Conservation (phyloP, 1,140 invertebrate genomes). For the Drosophila arawakana region DNA sequence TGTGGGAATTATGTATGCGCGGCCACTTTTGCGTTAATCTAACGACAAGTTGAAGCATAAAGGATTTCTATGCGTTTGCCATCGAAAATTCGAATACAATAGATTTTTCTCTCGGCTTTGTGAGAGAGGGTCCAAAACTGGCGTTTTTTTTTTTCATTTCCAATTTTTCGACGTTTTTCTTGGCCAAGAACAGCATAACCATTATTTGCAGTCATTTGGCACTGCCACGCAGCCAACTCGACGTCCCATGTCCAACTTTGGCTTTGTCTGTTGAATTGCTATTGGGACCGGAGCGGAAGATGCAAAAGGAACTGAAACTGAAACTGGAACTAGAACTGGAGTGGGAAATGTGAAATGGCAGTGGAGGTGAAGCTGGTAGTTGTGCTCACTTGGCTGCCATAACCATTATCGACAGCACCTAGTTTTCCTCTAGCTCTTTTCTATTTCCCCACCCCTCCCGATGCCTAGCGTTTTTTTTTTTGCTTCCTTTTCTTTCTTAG, state of each 20-base stretch:
- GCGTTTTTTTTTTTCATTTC: slow-evolving; percentile 21
- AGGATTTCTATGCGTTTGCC: slow-evolving; percentile 75
- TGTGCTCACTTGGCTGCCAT: slow-evolving; percentile 57
- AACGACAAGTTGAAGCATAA: slow-evolving; percentile 78
- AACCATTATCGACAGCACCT: slow-evolving; percentile 81
- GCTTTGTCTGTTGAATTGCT: slow-evolving; percentile 43
- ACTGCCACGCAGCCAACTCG: slow-evolving; percentile 33
- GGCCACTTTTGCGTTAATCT: slow-evolving; percentile 79
- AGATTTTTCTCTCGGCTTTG: slow-evolving; percentile 23
- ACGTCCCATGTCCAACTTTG: slow-evolving; percentile 50
- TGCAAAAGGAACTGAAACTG: slow-evolving; percentile 12
- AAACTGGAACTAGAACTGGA: slow-evolving; percentile 16
- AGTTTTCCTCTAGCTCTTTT: slow-evolving; percentile 23
- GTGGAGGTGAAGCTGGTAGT: slow-evolving; percentile 27
- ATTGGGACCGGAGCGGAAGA: slow-evolving; percentile 43
- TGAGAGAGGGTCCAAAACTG: background rate
- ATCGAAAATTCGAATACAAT: slow-evolving; percentile 34
- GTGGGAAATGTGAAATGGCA: background rate
- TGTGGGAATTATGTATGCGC: slow-evolving; percentile 70
- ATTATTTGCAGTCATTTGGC: slow-evolving; percentile 82
- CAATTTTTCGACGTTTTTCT: slow-evolving; percentile 11
- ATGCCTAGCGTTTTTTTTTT: background rate
- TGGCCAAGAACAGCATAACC: slow-evolving; percentile 36
- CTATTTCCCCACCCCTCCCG: slow-evolving; percentile 16
- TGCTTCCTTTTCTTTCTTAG: slow-evolving; percentile 1